phyloP scores from a whole-genome alignment of 1,140 invertebrate genomes.

The Harlomillsia oculata region DNA sequence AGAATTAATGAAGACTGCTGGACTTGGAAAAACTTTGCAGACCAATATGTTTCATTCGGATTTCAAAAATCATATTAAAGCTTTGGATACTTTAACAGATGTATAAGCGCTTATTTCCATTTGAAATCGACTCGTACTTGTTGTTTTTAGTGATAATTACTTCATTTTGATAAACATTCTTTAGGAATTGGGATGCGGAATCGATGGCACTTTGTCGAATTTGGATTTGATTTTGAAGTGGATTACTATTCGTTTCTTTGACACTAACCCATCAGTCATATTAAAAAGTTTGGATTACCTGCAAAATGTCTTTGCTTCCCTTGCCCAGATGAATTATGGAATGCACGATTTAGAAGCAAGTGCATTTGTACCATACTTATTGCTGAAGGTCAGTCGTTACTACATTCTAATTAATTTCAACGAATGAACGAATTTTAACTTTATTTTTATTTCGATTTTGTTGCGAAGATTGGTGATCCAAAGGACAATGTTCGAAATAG shows the following conservation, averaged over 20 bases:
- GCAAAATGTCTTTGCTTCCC: constrained; percentile 64
- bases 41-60: constrained; percentile 89
- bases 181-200: constrained; percentile 61
- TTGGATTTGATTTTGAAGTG: constrained; percentile 93
- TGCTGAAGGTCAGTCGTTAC: constrained; percentile 61
- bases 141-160: too few relatives aligned
- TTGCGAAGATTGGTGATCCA: constrained; percentile 70
- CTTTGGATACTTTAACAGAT: constrained; percentile 78
- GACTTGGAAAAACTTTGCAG: constrained; percentile 74
- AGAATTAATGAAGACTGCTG: constrained; percentile 79
- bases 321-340: constrained; percentile 70
- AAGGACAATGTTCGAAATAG: constrained; percentile 87
- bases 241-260: constrained; percentile 91
- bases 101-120: constrained; percentile 38
- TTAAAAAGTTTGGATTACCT: constrained; percentile 90
- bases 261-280: constrained; percentile 94
- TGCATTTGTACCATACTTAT: constrained; percentile 87
- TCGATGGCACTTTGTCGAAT: constrained; percentile 73
- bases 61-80: constrained; percentile 93
- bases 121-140: neutral
- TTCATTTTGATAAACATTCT: too few relatives aligned
- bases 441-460: constrained; percentile 29
- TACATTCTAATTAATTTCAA: neutral
- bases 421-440: too few relatives aligned
- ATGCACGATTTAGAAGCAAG: constrained; percentile 82